Conservation (phyloP, 1,140 invertebrate genomes). For the Hermetia illucens region DNA sequence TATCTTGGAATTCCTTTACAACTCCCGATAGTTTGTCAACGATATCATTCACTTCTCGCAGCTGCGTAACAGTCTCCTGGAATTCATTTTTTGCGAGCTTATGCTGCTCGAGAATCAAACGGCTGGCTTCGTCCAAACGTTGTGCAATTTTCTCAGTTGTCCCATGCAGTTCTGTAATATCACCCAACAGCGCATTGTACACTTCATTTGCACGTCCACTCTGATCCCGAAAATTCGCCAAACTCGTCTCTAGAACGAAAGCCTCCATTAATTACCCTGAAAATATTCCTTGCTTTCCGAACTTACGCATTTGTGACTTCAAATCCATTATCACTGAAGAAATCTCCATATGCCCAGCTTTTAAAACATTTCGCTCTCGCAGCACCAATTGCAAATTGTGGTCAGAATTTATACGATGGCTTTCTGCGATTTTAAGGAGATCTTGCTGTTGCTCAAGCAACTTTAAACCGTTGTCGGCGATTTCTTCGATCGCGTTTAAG, state of each 20-base stretch:
- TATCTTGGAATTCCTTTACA: constrained; percentile 33
- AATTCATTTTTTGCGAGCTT: constrained; percentile 37
- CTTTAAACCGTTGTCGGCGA: constrained; percentile 36
- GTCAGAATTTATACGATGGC: constrained; percentile 33
- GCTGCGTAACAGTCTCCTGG: constrained; percentile 38
- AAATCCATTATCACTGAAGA: constrained; percentile 39
- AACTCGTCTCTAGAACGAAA: constrained; percentile 37
- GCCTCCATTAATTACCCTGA: no score
- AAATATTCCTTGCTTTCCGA: no score
- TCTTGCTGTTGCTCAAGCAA: constrained; percentile 39
- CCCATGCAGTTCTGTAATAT: constrained; percentile 39
- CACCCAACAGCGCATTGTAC: constrained; percentile 39
- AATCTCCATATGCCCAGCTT: constrained; percentile 40
- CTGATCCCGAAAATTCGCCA: constrained; percentile 34
- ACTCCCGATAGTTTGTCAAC: constrained; percentile 38
- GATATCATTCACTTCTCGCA: constrained; percentile 44
- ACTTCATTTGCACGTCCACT: constrained; percentile 31
- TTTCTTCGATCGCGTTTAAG: constrained; percentile 33
- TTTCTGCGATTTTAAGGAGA: constrained; percentile 34
- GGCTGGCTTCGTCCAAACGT: constrained; percentile 38
- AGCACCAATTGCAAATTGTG: constrained; percentile 40
- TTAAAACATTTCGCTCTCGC: constrained; percentile 45
- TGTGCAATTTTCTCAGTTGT: constrained; percentile 38
- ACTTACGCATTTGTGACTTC: constrained; percentile 38
- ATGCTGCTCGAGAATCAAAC: constrained; percentile 39